phyloP scores from a whole-genome alignment of 2,797 vertebrate genomes.

The Lutjanus argentimaculatus region DNA sequence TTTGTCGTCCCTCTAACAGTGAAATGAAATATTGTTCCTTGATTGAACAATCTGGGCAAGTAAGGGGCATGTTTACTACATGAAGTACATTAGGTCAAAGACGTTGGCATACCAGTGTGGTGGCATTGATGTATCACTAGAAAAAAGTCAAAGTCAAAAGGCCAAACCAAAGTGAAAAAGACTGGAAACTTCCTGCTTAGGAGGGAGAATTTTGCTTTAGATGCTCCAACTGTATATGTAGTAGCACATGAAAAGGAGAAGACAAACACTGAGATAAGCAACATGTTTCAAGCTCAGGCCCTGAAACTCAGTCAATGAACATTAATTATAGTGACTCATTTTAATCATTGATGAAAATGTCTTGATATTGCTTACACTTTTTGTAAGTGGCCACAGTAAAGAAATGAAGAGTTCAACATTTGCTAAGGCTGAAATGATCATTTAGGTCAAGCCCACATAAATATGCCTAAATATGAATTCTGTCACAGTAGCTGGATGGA shows the following conservation, averaged over 20 bases:
- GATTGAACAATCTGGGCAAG: slow-evolving; percentile 16
- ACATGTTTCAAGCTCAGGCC: neutral
- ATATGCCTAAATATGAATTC: neutral
- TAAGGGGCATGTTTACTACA: neutral
- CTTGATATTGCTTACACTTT: too few relatives aligned
- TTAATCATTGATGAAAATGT: neutral
- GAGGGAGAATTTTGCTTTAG: neutral
- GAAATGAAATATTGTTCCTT: too few relatives aligned
- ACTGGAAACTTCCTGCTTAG: neutral
- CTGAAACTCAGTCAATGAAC: neutral
- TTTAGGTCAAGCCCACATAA: neutral
- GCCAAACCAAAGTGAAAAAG: neutral
- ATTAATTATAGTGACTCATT: neutral
- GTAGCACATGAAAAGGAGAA: neutral
- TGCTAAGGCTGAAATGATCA: neutral
- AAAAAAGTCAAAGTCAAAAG: slow-evolving; percentile 18
- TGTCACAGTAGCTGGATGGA: neutral
- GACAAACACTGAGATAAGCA: neutral
- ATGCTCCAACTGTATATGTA: neutral
- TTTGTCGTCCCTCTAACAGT: too few relatives aligned
- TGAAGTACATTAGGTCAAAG: neutral
- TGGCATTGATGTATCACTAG: slow-evolving; percentile 1
- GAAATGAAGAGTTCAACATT: neutral
- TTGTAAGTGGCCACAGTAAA: neutral
- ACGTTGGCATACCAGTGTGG: neutral